Conservation (phyloP, 1,140 invertebrate species). For the Oryctes rhinoceros region DNA sequence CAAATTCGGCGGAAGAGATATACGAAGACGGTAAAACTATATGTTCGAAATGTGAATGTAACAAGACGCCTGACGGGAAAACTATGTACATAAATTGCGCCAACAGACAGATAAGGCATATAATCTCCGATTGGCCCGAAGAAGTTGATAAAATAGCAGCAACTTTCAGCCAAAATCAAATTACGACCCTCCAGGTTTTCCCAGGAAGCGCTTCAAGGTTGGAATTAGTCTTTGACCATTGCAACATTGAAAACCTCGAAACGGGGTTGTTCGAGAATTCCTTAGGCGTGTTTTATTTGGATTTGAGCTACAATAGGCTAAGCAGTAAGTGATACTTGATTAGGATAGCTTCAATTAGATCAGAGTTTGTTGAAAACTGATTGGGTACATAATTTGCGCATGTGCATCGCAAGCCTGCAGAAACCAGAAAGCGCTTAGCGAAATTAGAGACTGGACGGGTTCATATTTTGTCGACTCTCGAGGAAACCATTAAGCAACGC, state of each 20-base stretch:
- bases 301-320: constrained; percentile 76
- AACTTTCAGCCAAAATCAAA: constrained; percentile 61
- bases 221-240: constrained; percentile 61
- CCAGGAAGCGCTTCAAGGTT: constrained; percentile 58
- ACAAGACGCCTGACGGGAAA: not conserved
- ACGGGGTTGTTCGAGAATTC: constrained; percentile 71
- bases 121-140: constrained; percentile 61
- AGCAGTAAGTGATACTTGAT: constrained; percentile 62
- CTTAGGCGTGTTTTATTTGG: constrained; percentile 70
- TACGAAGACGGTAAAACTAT: constrained; percentile 52
- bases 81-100: constrained; percentile 58
- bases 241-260: constrained; percentile 67
- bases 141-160: constrained; percentile 58
- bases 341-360: not conserved
- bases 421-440: too few species aligned
- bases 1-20: not conserved
- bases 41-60: constrained; percentile 54
- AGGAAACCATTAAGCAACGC: too few species aligned
- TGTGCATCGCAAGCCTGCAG: too few species aligned
- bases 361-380: too few species aligned
- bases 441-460: too few species aligned
- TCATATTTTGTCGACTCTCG: too few species aligned
- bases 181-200: constrained; percentile 59
- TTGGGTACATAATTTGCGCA: too few species aligned
- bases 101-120: constrained; percentile 58